Conservation (phyloP, 2,888 invertebrate genomes). For the Dendrolimus houi region DNA sequence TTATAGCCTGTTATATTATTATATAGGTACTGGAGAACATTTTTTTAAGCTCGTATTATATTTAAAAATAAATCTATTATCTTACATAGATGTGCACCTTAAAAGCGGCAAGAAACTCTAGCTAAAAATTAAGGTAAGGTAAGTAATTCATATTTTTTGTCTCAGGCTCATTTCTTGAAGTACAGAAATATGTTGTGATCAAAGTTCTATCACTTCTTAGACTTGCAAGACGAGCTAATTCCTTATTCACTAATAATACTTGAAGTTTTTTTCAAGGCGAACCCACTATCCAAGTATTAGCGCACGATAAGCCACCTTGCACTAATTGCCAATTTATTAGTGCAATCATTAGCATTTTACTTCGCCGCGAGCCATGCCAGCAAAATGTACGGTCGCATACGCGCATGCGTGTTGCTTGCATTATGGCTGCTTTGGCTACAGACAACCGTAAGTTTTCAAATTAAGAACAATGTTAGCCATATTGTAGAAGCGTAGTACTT, state of each 20-base stretch:
- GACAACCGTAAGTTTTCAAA: conserved; percentile 41
- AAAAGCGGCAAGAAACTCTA: too few species aligned
- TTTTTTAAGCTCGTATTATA: not conserved
- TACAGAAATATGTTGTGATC: not conserved
- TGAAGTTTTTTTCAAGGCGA: not conserved
- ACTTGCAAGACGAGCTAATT: not conserved
- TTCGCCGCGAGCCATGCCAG: conserved; percentile 44
- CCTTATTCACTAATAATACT: not conserved
- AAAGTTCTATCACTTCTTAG: not conserved
- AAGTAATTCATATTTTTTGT: too few species aligned
- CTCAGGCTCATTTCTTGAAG: not conserved
- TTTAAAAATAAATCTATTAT: not conserved
- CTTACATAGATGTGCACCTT: too few species aligned
- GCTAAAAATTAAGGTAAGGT: too few species aligned
- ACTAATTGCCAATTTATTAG: conserved; percentile 41
- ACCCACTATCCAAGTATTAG: conserved; percentile 9
- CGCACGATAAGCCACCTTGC: conserved; percentile 3
- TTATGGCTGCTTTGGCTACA: conserved; percentile 45
- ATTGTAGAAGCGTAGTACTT: too few species aligned
- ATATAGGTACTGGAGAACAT: not conserved
- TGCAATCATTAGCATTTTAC: conserved; percentile 20
- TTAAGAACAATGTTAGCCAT: too few species aligned
- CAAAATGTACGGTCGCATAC: conserved; percentile 55
- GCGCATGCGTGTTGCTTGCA: conserved; percentile 48
- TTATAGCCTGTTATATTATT: too few species aligned